These are phyloP conservation scores for Rhegmatorhina hoffmannsi DNA, from an alignment of 2,113 vertebrate genomes.

Conservation along the genomic window DNA sequence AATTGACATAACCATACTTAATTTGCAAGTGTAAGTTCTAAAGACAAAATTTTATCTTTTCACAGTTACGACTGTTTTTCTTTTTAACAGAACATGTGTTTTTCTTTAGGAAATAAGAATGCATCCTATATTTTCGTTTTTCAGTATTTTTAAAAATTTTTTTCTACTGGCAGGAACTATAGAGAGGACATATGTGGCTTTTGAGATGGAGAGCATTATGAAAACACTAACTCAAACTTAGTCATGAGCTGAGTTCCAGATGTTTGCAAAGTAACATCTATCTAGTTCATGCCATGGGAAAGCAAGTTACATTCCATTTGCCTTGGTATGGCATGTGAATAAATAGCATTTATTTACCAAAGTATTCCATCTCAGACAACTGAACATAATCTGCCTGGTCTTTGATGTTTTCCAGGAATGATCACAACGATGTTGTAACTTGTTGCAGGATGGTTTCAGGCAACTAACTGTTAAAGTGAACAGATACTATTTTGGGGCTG, in stretches of 20 bases:
- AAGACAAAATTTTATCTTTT: neutral
- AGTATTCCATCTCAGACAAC: neutral
- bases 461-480: neutral
- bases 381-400: neutral
- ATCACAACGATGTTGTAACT: neutral
- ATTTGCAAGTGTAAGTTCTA: neutral
- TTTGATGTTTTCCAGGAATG: neutral
- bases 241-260: neutral
- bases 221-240: neutral
- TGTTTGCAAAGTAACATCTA: constrained; percentile 28
- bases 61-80: neutral
- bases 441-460: neutral
- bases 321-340: neutral
- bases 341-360: constrained; percentile 30
- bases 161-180: neutral
- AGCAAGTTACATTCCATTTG: neutral
- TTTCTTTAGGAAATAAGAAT: constrained; percentile 22
- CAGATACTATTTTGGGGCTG: neutral
- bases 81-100: neutral
- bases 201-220: neutral
- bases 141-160: neutral
- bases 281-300: constrained; percentile 12
- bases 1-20: neutral
- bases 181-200: neutral
- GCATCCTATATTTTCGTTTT: neutral